Conservation (phyloP, 2,113 vertebrate genomes). For the Tichodroma muraria region DNA sequence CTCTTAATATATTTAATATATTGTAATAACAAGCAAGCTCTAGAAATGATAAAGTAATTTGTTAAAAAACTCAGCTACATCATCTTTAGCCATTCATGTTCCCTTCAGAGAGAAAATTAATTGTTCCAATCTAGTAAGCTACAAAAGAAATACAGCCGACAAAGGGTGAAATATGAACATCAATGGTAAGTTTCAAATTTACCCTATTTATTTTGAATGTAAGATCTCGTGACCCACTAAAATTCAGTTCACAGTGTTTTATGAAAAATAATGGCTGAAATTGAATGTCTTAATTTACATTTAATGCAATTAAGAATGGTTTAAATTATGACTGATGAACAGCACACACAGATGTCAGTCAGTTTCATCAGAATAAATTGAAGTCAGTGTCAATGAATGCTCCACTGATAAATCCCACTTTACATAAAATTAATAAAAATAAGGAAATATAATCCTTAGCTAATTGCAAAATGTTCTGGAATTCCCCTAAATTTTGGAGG, state of each 20-base stretch:
- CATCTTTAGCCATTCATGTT: constrained; percentile 69
- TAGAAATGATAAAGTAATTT: constrained; percentile 72
- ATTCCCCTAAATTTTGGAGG: constrained; percentile 74
- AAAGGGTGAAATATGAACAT: constrained; percentile 83
- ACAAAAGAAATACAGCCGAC: constrained; percentile 71
- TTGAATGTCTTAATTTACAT: constrained; percentile 99
- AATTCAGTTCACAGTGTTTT: constrained; percentile 96
- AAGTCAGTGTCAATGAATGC: constrained; percentile 82
- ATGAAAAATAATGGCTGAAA: constrained; percentile 98
- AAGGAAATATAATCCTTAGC: constrained; percentile 84
- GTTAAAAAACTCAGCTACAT: constrained; percentile 66
- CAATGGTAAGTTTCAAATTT: constrained; percentile 77
- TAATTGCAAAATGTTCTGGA: constrained; percentile 82
- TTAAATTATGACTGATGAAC: constrained; percentile 98
- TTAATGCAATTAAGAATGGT: constrained; percentile 98
- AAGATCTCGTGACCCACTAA: constrained; percentile 91
- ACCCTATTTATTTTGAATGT: constrained; percentile 79
- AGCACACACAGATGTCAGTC: constrained; percentile 92
- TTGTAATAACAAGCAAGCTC: constrained; percentile 54
- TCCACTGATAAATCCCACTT: constrained; percentile 84
- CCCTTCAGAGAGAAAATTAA: constrained; percentile 75
- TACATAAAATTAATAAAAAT: constrained; percentile 90
- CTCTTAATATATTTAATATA: constrained; percentile 65
- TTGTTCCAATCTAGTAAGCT: constrained; percentile 76
- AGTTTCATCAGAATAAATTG: constrained; percentile 87